Evolutionary conservation across 2,797 vertebrate species (phyloP), one percentile per base, ranked within the genome.

Genomic region (Liparis tanakae): DNA sequence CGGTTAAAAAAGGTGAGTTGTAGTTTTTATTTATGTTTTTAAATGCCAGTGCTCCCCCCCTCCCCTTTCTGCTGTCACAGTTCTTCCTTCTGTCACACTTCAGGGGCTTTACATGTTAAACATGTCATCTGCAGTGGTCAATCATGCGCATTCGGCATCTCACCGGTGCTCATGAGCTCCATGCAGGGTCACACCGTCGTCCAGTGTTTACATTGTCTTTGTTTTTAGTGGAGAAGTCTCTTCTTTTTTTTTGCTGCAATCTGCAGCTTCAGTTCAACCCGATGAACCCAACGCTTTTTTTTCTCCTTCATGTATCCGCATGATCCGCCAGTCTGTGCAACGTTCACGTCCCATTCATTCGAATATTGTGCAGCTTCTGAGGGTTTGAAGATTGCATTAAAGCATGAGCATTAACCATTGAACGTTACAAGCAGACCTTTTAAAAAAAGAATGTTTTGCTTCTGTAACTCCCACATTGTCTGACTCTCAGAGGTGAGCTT

Each of bases 1-100:
- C 91, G 94, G 63, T 76, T 96, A 69, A 96, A 96, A 88, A 91
- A 95, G 94, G 95, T 96, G 66, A 92, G 92, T 59, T 17, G 37
- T 36, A 59, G n/a, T 30, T 25, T 51, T 2, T 6, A 25, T 10
- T 14, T 6, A 3, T 48, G 18, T n/a, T 18, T 48, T n/a, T 14
- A 18, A 56, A 34, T 30, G 25, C 25, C 25, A 36, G 5, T n/a
- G 6, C 39, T 18, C 17, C 8, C 7, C 3, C 2, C 3, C 10
- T 4, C 25, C 25, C 25, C 25, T 30, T 30, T 30, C 66, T 41
- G 39, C 1, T 20, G 10, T 56, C 46, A 41, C 58, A 20, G 39
- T 59, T 66, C 10, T 25, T 13, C 15, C 54, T 17, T 70, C n/a
- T 79, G 75, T 71, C 74, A 67, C 75, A 60, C 57, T 53, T 46